Base-by-base conservation (phyloP, 1,140 invertebrate species). In the Drosophila murphyi region DNA sequence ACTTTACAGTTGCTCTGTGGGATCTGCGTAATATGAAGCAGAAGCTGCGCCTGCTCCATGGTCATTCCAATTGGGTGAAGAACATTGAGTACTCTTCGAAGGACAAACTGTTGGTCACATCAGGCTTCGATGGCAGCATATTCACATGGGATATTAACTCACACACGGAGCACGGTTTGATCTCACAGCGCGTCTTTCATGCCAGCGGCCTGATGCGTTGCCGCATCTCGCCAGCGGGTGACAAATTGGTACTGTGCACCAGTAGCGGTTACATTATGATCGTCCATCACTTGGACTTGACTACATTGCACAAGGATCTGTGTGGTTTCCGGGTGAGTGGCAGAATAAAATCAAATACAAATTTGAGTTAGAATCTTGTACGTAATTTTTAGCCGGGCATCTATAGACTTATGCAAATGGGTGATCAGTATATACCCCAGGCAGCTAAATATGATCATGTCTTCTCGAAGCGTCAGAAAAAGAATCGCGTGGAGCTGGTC, bases 1-100 rank as follows among this genome's bases (percentile, higher is more conserved):
- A 99, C 89, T 97, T 95, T 12, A 98, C 97, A 12, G 97, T 98
- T 51, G 97, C 97, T 20, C 89, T 98, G 50, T 98, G 98, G 97
- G 98, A 99, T 93, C 95, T 97, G 41, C 94, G 98, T 56, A 97
- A 97, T 93, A 93, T 98, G 45, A 96, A 96, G 85, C 94, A 95
- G 51, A 95, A 95, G 80, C 95, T 97, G 51, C 94, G 96, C 60
- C 96, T 95, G 2, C 93, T 98, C 0, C 94, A 95, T 63, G 98
- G 98, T 6, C 98, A 99, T 93, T 96, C 96, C 0, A 98, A 98
- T 93, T 98, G 98, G 98, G 98, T 98, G 5, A 98, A 99, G 93
- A 98, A 98, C 92, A 98, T 99, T 71, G 98, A 99, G 91, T 98
- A 97, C 92, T 97, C 97, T 51, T 94, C 95, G n/a, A 95, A 95